Evolutionary conservation across 2,797 vertebrate species (phyloP).

Genomic region (Thamnophis elegans): DNA sequence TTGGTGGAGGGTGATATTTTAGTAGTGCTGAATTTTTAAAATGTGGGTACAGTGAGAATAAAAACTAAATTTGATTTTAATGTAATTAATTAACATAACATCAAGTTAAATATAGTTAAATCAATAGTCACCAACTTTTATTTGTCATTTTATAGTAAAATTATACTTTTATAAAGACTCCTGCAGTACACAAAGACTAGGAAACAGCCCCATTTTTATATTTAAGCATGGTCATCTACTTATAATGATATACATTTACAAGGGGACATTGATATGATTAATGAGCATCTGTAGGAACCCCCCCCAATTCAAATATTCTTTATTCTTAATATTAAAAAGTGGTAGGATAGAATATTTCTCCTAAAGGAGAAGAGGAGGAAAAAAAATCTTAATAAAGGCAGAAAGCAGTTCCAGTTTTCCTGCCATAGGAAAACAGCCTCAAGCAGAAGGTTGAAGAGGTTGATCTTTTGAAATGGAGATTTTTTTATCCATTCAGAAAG

Average conservation of each 20-base stretch:
- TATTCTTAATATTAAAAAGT: no score
- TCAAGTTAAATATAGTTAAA: neutral
- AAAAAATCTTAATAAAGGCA: no score
- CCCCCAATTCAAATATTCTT: no score
- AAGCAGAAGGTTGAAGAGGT: no score
- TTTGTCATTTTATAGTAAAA: neutral
- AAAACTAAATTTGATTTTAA: neutral
- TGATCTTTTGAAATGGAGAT: no score
- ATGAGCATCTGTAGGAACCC: no score
- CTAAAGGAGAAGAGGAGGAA: no score
- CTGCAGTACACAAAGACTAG: neutral
- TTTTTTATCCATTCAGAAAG: no score
- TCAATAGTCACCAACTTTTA: neutral
- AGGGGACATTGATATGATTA: neutral
- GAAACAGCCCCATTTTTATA: neutral
- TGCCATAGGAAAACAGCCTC: no score
- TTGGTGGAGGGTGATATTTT: neutral
- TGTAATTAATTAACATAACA: neutral
- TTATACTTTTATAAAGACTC: neutral
- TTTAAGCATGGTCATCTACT: neutral
- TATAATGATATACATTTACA: neutral
- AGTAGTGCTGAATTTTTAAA: neutral
- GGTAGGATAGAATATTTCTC: no score
- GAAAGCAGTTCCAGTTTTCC: no score
- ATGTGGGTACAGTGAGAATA: neutral